Evolutionary conservation across 2,888 invertebrate genomes (phyloP).

Genomic region (Pharmacophagus antenor): DNA sequence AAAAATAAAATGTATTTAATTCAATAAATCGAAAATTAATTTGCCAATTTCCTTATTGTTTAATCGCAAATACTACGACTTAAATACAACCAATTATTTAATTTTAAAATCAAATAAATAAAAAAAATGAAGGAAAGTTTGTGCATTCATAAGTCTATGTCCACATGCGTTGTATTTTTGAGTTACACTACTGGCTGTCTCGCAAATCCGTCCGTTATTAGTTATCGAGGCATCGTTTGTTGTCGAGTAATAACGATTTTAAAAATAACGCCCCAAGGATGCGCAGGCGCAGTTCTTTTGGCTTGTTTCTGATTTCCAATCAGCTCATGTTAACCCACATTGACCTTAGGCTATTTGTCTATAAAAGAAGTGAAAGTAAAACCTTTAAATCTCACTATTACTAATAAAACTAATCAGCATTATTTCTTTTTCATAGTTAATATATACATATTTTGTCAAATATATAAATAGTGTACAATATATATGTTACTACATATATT

Average conservation of each 20-base stretch:
- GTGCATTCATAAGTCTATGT: conserved; percentile 35
- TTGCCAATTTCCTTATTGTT: too few species aligned
- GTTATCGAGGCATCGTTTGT: conserved; percentile 48
- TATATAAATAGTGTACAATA: too few species aligned
- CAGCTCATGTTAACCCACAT: not conserved
- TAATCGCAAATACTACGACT: too few species aligned
- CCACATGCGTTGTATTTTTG: conserved; percentile 54
- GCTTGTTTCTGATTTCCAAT: not conserved
- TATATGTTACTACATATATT: too few species aligned
- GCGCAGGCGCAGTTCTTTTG: not conserved
- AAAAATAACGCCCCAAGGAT: conserved; percentile 21
- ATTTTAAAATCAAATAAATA: too few species aligned
- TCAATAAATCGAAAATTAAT: too few species aligned
- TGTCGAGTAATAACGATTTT: conserved; percentile 33
- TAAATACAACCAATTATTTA: too few species aligned
- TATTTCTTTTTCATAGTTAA: not conserved
- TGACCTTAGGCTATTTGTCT: not conserved
- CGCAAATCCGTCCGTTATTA: conserved; percentile 65
- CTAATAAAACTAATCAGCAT: not conserved
- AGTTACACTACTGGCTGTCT: conserved; percentile 49
- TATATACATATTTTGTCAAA: too few species aligned
- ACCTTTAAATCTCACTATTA: not conserved
- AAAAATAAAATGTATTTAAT: too few species aligned
- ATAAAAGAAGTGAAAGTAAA: not conserved
- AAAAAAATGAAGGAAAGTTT: conserved; percentile 33